Base-by-base conservation (phyloP, 2,113 vertebrate species). In the Chaetorhynchus papuensis region DNA sequence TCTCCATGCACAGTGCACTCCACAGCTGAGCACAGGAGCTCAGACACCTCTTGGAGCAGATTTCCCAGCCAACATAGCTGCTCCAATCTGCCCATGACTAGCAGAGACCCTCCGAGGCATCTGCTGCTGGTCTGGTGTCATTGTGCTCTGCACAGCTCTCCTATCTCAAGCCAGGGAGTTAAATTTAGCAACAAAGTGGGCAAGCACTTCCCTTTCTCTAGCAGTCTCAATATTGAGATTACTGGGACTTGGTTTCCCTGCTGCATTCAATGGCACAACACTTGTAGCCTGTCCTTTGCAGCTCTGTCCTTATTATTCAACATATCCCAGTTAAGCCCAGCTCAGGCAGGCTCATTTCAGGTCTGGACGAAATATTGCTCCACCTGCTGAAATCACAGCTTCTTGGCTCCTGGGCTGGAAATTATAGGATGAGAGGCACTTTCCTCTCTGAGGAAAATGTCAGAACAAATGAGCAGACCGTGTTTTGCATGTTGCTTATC, bases 291-390 rank as follows among this genome's bases (percentile, higher is more conserved):
- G 20, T 7, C 17, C 13, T 22, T 80, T 2, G 9, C 35, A 82
- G 10, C 17, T 42, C 33, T 54, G 17, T 26, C 10, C 65, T 64
- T 3, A 0, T 54, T 49, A 11, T 69, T 22, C 3, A 0, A 2
- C 0, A 0, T 30, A 26, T 15, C 26, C 6, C 1, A 1, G 17
- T n/a, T 21, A 54, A 45, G 0, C 1, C 19, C 13, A 11, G 9
- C 23, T 86, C 23, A 35, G 23, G 11, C 21, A 64, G 54, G 31
- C 24, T 81, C 31, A 28, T 31, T 35, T 81, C 45, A 70, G 16
- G 7, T 52, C 72, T 42, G 44, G 47, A 39, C 8, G 30, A 68
- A 66, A 60, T 82, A 47, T 30, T 76, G n/a, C 30, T 50, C 6
- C 23, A 60, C 17, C 21, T 39, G 14, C 60, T 71, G 49, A 68